Conservation (phyloP, 2,888 invertebrate genomes). For the Dynastes grantii region DNA sequence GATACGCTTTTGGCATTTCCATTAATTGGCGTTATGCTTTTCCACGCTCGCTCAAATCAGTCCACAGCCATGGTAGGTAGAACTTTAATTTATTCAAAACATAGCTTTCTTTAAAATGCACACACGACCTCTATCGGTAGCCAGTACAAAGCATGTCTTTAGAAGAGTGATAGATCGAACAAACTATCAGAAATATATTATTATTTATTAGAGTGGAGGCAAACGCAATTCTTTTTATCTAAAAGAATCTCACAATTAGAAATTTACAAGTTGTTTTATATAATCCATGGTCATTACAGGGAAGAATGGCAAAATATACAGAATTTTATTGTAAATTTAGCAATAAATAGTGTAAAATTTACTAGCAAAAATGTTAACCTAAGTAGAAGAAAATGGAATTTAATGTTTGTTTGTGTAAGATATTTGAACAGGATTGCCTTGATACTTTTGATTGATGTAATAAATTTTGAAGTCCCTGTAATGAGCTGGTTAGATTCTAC, state of each 20-base stretch:
- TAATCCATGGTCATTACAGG: too few relatives aligned
- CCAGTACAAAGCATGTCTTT: slow-evolving; percentile 7
- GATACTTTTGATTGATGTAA: too few relatives aligned
- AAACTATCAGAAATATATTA: not conserved
- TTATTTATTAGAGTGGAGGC: not conserved
- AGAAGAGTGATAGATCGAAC: not conserved
- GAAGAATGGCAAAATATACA: not conserved
- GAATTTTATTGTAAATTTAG: not conserved
- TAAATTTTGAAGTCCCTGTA: too few relatives aligned
- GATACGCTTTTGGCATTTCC: slow-evolving; percentile 58
- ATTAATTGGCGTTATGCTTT: slow-evolving; percentile 67
- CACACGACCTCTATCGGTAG: slow-evolving; percentile 10
- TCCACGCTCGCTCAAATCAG: slow-evolving; percentile 69
- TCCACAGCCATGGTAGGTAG: slow-evolving; percentile 72
- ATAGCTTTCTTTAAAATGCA: slow-evolving; percentile 18
- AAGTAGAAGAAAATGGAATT: too few relatives aligned
- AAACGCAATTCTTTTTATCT: not conserved
- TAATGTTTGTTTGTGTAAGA: too few relatives aligned
- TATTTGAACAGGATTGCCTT: too few relatives aligned
- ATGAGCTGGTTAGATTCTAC: too few relatives aligned
- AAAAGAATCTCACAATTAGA: too few relatives aligned
- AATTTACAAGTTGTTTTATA: too few relatives aligned
- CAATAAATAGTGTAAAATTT: not conserved
- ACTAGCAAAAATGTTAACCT: too few relatives aligned
- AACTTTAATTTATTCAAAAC: slow-evolving; percentile 38